These are phyloP conservation scores for Bombycilla garrulus DNA, from an alignment of 2,113 vertebrate genomes.

Conservation along the genomic window DNA sequence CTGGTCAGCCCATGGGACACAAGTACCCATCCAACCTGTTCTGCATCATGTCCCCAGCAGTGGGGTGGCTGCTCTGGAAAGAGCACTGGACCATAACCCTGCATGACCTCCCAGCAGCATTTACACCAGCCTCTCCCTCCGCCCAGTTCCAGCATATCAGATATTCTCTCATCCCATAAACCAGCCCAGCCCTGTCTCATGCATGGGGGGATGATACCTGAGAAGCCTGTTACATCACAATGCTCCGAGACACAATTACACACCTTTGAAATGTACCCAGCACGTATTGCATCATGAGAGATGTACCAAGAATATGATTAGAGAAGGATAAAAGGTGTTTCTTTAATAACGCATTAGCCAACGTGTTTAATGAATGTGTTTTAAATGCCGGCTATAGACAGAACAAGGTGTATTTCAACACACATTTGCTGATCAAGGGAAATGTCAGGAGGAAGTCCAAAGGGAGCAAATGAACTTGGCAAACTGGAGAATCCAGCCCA, in stretches of 20 bases:
- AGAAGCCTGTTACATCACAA: slow-evolving; percentile 34
- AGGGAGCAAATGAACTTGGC: slow-evolving; percentile 27
- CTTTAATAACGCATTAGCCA: slow-evolving; percentile 49
- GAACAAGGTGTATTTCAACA: slow-evolving; percentile 35
- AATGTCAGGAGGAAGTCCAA: slow-evolving; percentile 26
- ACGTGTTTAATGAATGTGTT: slow-evolving; percentile 10
- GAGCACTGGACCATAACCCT: not conserved
- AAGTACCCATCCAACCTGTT: not conserved
- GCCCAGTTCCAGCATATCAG: slow-evolving; percentile 7
- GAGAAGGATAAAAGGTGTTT: slow-evolving; percentile 46
- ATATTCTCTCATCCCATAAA: not conserved
- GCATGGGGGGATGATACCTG: not conserved
- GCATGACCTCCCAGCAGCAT: not conserved
- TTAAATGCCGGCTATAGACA: slow-evolving; percentile 13
- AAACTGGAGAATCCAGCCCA: slow-evolving; percentile 36
- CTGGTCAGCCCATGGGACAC: not conserved
- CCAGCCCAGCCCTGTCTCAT: not conserved
- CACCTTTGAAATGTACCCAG: slow-evolving; percentile 32
- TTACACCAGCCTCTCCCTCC: not conserved
- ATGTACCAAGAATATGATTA: slow-evolving; percentile 49
- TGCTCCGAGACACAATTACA: slow-evolving; percentile 3
- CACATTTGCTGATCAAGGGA: slow-evolving; percentile 40
- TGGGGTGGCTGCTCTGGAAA: not conserved
- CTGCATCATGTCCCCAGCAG: not conserved
- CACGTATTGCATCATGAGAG: slow-evolving; percentile 35